Percentiles rank a stretch among this genome's conserved stretches.
Conservation (phyloP, 1,140 invertebrate species). For the Ephestia elutella region DNA sequence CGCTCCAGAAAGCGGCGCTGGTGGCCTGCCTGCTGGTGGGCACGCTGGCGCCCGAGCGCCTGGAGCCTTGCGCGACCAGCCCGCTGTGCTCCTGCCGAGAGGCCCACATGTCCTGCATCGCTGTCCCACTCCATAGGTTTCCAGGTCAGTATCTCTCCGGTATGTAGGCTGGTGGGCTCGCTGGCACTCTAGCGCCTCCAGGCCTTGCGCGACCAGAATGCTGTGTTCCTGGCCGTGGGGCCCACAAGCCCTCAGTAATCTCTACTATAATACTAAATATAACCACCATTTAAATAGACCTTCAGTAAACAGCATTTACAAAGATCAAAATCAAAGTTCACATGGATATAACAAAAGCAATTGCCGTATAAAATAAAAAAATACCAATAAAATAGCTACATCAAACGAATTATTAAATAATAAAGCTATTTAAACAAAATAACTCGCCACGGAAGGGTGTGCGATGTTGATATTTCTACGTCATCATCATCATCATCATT, state of each 20-base stretch:
- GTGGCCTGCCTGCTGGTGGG: conserved; percentile 51
- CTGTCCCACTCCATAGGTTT: conserved; percentile 67
- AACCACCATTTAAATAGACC: no score
- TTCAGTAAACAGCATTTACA: no score
- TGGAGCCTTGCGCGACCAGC: conserved; percentile 62
- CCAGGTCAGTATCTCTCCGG: conserved; percentile 47
- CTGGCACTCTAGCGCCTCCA: not conserved
- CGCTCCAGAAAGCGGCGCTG: conserved; percentile 56
- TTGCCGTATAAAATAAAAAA: no score
- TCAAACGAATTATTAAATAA: not conserved
- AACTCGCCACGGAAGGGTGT: not conserved
- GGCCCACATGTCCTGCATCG: conserved; percentile 68
- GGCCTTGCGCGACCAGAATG: no score
- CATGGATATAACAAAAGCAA: no score
- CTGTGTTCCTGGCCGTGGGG: no score
- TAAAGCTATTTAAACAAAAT: not conserved
- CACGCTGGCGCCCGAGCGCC: conserved; percentile 48
- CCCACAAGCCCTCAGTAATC: no score
- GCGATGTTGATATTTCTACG: conserved; percentile 7
- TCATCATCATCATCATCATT: no score
- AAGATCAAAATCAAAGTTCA: no score
- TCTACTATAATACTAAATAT: no score
- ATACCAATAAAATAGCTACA: not conserved
- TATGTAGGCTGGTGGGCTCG: not conserved
- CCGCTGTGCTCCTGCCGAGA: conserved; percentile 65